Evolutionary conservation across 1,140 invertebrate species (phyloP), one percentile per base, ranked within the genome.

Genomic region (Harlomillsia oculata): DNA sequence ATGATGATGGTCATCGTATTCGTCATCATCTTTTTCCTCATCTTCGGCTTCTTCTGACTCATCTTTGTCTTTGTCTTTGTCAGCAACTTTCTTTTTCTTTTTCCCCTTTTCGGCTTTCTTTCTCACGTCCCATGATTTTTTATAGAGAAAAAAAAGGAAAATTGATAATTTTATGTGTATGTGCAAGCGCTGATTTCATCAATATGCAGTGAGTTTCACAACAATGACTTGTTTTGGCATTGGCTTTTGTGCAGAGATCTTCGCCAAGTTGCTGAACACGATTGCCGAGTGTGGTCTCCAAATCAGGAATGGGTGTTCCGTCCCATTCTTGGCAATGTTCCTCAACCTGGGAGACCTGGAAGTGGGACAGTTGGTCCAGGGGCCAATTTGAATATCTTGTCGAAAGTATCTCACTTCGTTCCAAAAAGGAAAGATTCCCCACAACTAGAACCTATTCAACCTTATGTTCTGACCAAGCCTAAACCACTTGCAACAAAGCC

Each of bases 251-350:
- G 1, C 30, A 58, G 56, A 25, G 49, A 58, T 9, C 40, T 44
- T 13, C 29, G 46, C 13, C 51, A 52, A 30, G 56, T 58, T 11
- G 56, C 51, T 36, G 56, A 58, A 34, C 49, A 52, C 23, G 1
- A 18, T 18, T 58, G 56, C 23, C 48, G 56, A 6, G 32, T 58
- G 20, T 58, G 40, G 37, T 44, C 37, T 14, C 49, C 56, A 26
- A 58, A 58, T 21, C 56, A 58, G 23, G 56, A 58, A 58, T 58
- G 56, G 55, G 56, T 58, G 2, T 40, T 58, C 37, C 28, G 50
- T 43, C 14, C 39, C 18, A 52, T 58, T 13, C 25, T 58, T 21
- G 34, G 37, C 3, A 34, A 58, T 28, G 20, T 41, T 1, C 11
- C 18, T 1, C 20, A 28, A 41, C 14, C 41, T 18, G n/a, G 43